A percentile compares a stretch with the other conserved stretches of the same genome.
Conservation (phyloP, 2,113 vertebrate genomes). For the Scartelaos histophorus region DNA sequence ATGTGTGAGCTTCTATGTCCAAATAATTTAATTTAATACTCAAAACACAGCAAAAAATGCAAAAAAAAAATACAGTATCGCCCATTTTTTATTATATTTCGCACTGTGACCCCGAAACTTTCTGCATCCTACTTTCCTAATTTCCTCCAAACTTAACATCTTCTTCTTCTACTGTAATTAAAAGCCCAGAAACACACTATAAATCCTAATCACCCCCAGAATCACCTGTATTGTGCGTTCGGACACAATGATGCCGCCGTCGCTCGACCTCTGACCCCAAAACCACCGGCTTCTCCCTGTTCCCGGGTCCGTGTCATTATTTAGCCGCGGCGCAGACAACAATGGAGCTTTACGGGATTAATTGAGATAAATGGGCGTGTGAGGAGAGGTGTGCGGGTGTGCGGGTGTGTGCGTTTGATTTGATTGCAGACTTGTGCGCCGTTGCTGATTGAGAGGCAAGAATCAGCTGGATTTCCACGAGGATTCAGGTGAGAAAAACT, state of each 20-base stretch:
- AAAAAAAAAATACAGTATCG: too few species aligned
- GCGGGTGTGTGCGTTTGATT: constrained; percentile 35
- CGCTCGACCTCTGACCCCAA: background rate
- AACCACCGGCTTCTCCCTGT: background rate
- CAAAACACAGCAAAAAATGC: too few species aligned
- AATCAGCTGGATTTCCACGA: constrained; percentile 58
- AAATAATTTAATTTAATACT: too few species aligned
- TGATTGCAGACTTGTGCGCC: constrained; percentile 51
- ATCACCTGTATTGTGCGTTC: background rate
- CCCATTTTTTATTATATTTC: background rate
- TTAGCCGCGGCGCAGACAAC: constrained; percentile 3
- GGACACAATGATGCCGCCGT: background rate
- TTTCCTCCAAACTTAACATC: background rate
- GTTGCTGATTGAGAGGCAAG: constrained; percentile 62
- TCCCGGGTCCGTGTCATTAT: background rate
- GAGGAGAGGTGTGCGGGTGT: constrained; percentile 19
- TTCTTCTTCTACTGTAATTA: background rate
- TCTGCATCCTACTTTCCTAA: background rate
- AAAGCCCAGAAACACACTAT: constrained; percentile 8
- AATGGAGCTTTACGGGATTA: constrained; percentile 24
- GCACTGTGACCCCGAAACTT: background rate
- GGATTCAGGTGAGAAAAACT: constrained; percentile 53
- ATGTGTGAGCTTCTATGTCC: too few species aligned
- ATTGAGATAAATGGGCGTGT: constrained; percentile 46
- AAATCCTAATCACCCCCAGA: background rate